Percentiles rank a stretch among this genome's conserved stretches.
Conservation (phyloP, 2,797 vertebrate genomes). For the Mus spretus region DNA sequence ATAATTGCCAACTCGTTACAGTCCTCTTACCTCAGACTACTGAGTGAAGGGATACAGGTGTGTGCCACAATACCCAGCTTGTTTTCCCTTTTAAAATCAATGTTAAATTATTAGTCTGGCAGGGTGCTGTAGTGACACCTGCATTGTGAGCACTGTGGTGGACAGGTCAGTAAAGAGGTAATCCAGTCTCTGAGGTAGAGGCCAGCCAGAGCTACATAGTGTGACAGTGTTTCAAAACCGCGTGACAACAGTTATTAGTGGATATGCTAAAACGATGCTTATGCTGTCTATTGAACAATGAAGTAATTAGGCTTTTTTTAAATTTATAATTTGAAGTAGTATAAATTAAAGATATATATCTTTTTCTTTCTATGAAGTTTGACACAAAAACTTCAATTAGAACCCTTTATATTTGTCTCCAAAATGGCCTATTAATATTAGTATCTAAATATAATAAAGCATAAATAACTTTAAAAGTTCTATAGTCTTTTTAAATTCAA, state of each 20-base stretch:
- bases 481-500: neutral
- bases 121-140: neutral
- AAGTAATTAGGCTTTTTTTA: neutral
- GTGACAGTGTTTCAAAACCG: neutral
- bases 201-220: neutral
- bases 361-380: neutral
- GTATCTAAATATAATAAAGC: neutral
- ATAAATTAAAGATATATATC: neutral
- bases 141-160: neutral
- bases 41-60: neutral
- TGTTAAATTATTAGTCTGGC: neutral
- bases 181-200: neutral
- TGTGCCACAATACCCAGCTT: neutral
- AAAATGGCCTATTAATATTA: neutral
- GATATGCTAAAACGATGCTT: constrained; percentile 45
- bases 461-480: neutral
- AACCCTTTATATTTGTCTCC: neutral
- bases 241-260: neutral
- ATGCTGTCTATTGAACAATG: constrained; percentile 26
- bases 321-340: neutral
- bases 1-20: neutral
- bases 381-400: neutral
- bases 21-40: neutral
- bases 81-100: neutral
- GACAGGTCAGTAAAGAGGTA: neutral